These are phyloP conservation scores for Thereva nobilitata DNA, from an alignment of 2,888 invertebrate genomes.

Conservation along the genomic window DNA sequence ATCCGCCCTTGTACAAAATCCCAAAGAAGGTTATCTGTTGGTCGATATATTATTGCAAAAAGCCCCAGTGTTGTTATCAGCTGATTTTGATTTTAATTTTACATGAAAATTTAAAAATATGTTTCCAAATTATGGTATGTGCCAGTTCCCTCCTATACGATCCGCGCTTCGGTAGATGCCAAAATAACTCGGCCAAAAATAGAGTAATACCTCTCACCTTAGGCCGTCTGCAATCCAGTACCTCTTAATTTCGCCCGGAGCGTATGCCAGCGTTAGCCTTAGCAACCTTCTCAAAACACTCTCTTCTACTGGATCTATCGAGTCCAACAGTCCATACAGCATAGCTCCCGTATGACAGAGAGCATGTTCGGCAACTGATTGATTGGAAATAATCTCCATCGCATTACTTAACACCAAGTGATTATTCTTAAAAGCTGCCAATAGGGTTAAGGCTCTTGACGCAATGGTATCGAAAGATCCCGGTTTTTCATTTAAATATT, in stretches of 20 bases:
- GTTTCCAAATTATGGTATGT: constrained; percentile 70
- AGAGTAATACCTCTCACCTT: constrained; percentile 73
- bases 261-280: constrained; percentile 57
- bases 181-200: constrained; percentile 84
- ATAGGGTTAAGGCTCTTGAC: constrained; percentile 70
- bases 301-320: constrained; percentile 58
- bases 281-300: constrained; percentile 65
- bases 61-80: too few relatives aligned
- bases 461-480: constrained; percentile 76
- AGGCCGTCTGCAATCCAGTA: constrained; percentile 56
- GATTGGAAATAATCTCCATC: constrained; percentile 70
- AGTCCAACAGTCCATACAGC: constrained; percentile 77
- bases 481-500: constrained; percentile 76
- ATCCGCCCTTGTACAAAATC: too few relatives aligned
- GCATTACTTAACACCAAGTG: constrained; percentile 65
- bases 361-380: constrained; percentile 78
- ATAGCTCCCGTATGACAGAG: constrained; percentile 88
- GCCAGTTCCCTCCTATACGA: constrained; percentile 59
- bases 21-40: too few relatives aligned
- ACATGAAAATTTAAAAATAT: too few relatives aligned
- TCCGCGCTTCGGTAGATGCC: constrained; percentile 66
- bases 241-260: constrained; percentile 62
- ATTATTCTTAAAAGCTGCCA: constrained; percentile 69
- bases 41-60: too few relatives aligned
- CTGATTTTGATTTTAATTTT: too few relatives aligned